Base-by-base conservation (phyloP, 2,797 vertebrate genomes). In the Acanthis flammea region DNA sequence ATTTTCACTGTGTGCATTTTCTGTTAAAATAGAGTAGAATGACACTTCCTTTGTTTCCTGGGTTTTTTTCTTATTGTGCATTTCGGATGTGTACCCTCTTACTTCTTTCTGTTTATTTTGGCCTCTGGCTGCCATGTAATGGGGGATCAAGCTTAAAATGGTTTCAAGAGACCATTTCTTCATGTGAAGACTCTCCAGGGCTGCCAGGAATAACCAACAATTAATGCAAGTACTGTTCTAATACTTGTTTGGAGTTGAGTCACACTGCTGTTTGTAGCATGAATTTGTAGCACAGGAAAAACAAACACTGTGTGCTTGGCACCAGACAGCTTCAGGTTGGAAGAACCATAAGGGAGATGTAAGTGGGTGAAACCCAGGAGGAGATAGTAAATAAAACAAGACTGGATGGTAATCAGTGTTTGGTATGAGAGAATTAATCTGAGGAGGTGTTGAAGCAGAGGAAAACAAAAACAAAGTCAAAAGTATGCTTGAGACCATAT, bases 151-250 rank as follows among this genome's bases (percentile, higher is more conserved):
- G 84, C 86, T 95, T 96, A 86, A 97, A 96, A 96, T 82, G 85
- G 62, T 94, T 97, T 97, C 83, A 90, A 84, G 94, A 96, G 89
- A 90, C 55, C 30, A 8, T 91, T 91, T 81, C 79, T 90, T 88
- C 86, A 95, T 65, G 54, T 92, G 97, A 97, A 97, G 91, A 84
- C 93, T 96, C 96, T 95, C 94, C 88, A 84, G 90, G 85, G 86
- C 85, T 96, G 91, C 97, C 81, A 96, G 93, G 96, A 97, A 94
- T 95, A 97, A 92, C 96, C 74, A 92, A 90, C 41, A 96, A 93
- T 96, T 95, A 96, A 97, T 94, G 94, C 93, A 88, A 90, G 85
- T 65, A 88, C 35, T 2, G 35, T 85, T 94, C 83, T 95, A 96
- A 77, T 62, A 44, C 93, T 92, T 30, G 61, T 88, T 96, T 91